A percentile compares a stretch with the other conserved stretches of the same genome.
Evolutionary conservation across 2,113 vertebrate species (phyloP).

Genomic region (Dasyprocta punctata): DNA sequence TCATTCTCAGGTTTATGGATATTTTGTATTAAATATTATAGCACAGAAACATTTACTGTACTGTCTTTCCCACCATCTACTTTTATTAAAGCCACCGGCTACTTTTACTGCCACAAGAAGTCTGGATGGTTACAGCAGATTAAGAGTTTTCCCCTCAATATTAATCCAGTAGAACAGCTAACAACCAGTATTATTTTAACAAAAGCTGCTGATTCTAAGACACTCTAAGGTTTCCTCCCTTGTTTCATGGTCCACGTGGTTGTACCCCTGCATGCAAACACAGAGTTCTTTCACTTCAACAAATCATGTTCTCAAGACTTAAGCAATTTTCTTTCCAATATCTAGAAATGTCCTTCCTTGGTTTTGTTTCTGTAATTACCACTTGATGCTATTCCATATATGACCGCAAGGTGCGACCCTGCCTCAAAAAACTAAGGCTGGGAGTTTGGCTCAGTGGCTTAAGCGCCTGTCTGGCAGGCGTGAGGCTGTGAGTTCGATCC

Average conservation of each 20-base stretch:
- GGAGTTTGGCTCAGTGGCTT: too few relatives aligned
- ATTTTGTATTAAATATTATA: neutral
- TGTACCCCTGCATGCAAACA: neutral
- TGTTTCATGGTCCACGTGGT: neutral
- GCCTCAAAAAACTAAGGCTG: too few relatives aligned
- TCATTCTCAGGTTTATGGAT: neutral
- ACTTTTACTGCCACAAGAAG: slow-evolving; percentile 7
- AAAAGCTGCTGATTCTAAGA: neutral
- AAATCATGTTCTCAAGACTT: neutral
- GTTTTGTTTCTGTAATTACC: neutral
- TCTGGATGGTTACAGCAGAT: neutral
- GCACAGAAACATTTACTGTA: neutral
- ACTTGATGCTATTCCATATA: neutral
- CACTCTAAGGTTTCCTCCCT: neutral
- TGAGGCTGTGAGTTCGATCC: too few relatives aligned
- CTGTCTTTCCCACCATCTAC: neutral
- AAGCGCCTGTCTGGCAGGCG: too few relatives aligned
- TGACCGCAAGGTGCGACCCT: too few relatives aligned
- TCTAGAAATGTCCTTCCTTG: neutral
- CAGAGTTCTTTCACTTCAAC: neutral
- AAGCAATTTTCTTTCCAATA: neutral
- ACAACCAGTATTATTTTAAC: slow-evolving; percentile 2
- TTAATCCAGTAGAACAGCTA: neutral
- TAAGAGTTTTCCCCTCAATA: neutral
- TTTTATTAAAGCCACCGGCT: slow-evolving; percentile 25